Conservation (phyloP, 2,888 invertebrate genomes). For the Julus scanicus region DNA sequence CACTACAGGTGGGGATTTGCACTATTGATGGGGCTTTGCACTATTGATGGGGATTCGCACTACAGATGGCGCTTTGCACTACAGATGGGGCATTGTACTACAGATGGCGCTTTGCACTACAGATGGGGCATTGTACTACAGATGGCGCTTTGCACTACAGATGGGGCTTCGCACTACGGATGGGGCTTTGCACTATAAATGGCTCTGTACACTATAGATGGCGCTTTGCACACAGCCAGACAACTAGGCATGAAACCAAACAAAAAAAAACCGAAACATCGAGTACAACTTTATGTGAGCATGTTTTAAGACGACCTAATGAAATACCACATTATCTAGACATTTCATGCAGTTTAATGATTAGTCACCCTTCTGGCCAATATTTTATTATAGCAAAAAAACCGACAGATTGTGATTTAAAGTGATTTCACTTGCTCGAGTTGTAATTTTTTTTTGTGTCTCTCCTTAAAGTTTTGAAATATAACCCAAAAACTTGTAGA, state of each 20-base stretch:
- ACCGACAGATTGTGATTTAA: not conserved
- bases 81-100: too few relatives aligned
- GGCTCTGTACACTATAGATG: too few relatives aligned
- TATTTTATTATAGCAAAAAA: not conserved
- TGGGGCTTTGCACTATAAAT: too few relatives aligned
- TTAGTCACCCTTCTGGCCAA: not conserved
- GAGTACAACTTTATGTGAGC: not conserved
- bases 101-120: too few relatives aligned
- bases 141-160: too few relatives aligned
- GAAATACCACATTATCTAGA: not conserved
- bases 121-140: too few relatives aligned
- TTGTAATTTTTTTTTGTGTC: not conserved
- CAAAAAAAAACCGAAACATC: not conserved
- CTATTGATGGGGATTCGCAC: too few relatives aligned
- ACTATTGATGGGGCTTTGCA: too few relatives aligned
- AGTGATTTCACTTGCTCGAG: not conserved
- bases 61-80: too few relatives aligned
- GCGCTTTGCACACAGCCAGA: not conserved
- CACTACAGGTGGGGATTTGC: too few relatives aligned
- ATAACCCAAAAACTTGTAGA: not conserved
- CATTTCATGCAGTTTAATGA: not conserved
- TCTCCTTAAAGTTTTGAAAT: not conserved
- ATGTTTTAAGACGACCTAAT: not conserved
- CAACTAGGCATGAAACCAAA: not conserved
- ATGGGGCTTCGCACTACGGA: too few relatives aligned